phyloP scores from a whole-genome alignment of 1,140 invertebrate species.

The Drosophila pallidifrons region DNA sequence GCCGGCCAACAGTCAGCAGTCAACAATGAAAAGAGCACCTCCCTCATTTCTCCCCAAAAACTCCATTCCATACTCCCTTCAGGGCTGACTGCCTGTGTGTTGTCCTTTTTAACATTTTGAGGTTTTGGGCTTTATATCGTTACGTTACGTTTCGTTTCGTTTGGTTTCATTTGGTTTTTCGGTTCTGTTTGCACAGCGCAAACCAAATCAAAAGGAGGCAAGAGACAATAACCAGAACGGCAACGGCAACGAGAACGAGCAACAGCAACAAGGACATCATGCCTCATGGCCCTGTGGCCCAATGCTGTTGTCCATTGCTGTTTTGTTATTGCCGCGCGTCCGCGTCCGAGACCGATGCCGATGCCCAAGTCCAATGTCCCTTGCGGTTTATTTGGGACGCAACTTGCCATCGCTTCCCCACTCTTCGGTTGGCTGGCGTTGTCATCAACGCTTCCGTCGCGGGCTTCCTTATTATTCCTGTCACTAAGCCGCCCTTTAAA shows the following conservation, averaged over 20 bases:
- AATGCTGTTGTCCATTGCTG: constrained; percentile 50
- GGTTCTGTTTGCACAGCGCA: constrained; percentile 70
- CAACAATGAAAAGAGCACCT: not conserved
- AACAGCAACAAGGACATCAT: constrained; percentile 61
- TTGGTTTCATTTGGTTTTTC: constrained; percentile 31
- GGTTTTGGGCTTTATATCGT: constrained; percentile 80
- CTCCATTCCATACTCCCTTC: not conserved
- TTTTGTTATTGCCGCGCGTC: constrained; percentile 14
- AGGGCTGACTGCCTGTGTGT: constrained; percentile 33
- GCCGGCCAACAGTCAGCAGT: constrained; percentile 16
- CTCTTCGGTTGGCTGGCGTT: constrained; percentile 32
- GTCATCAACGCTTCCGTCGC: constrained; percentile 80
- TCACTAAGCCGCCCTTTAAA: constrained; percentile 82
- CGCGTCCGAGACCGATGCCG: constrained; percentile 26
- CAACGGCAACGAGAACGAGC: constrained; percentile 20
- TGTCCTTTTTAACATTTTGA: constrained; percentile 80
- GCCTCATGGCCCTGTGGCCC: constrained; percentile 63
- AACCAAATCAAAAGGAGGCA: constrained; percentile 63
- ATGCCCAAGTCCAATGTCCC: constrained; percentile 57
- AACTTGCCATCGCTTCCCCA: constrained; percentile 1
- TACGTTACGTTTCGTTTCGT: constrained; percentile 76
- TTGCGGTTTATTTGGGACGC: constrained; percentile 66
- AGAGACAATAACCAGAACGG: constrained; percentile 39
- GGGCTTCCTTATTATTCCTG: constrained; percentile 82
- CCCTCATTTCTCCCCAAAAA: not conserved